Evolutionary conservation across 64 coral and sea anemone species (phyloP).

Genomic region (Stylophora pistillata): DNA sequence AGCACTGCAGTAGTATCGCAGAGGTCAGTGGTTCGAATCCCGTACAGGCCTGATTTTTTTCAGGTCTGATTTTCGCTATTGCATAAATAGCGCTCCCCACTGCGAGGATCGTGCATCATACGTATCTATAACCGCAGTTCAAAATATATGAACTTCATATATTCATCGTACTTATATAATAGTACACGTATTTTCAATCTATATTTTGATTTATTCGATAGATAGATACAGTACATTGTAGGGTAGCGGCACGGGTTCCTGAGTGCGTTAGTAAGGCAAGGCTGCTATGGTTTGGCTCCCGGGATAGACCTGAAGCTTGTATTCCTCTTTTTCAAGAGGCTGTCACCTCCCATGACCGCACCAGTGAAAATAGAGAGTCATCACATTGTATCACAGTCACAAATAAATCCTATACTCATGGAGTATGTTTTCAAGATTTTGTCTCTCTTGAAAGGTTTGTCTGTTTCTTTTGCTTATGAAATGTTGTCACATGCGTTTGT

Average conservation of each 20-base stretch:
- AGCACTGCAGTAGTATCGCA: too few relatives aligned
- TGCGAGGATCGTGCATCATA: too few relatives aligned
- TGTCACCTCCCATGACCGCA: neutral
- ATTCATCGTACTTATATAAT: too few relatives aligned
- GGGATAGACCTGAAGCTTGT: neutral
- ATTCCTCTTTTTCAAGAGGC: constrained; percentile 51
- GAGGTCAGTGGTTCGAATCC: too few relatives aligned
- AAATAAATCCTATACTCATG: constrained; percentile 36
- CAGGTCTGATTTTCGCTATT: too few relatives aligned
- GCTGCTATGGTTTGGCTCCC: constrained; percentile 28
- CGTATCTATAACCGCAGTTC: too few relatives aligned
- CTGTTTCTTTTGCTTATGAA: too few relatives aligned
- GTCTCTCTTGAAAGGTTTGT: constrained; percentile 39
- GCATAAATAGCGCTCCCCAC: too few relatives aligned
- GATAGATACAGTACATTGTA: constrained; percentile 58
- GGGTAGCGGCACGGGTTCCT: constrained; percentile 43
- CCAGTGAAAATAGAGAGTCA: neutral
- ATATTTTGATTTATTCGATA: neutral
- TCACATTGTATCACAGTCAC: constrained; percentile 11
- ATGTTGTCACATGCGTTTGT: too few relatives aligned
- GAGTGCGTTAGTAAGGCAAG: constrained; percentile 39
- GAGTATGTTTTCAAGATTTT: constrained; percentile 51
- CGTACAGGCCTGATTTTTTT: too few relatives aligned
- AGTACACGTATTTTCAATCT: neutral
- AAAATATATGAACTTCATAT: too few relatives aligned